Percentiles rank a stretch among this genome's conserved stretches.
Conservation (phyloP, 2,797 vertebrate genomes). For the Orestias chungarensis region DNA sequence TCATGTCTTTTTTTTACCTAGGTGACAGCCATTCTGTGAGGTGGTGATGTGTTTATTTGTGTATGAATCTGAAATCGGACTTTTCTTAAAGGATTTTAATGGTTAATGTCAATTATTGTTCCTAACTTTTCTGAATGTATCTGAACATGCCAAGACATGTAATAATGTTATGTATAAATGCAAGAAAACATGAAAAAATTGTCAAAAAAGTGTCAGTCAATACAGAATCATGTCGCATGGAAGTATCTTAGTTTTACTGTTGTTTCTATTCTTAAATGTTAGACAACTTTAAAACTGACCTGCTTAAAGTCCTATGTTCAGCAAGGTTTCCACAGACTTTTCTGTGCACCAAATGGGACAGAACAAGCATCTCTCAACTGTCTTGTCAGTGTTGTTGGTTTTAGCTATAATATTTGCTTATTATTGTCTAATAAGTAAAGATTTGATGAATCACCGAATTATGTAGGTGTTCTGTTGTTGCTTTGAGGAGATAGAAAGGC, state of each 20-base stretch:
- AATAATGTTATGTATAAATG: not conserved
- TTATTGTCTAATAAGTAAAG: conserved; percentile 1
- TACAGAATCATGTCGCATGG: too few relatives aligned
- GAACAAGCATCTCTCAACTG: not conserved
- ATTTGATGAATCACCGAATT: not conserved
- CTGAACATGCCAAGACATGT: not conserved
- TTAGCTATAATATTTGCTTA: not conserved
- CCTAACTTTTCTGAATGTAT: not conserved
- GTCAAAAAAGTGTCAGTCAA: too few relatives aligned
- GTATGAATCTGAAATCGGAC: not conserved
- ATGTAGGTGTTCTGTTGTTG: conserved; percentile 8
- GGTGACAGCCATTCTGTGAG: not conserved
- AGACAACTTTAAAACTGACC: not conserved
- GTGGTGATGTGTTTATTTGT: not conserved
- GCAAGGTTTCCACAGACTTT: not conserved
- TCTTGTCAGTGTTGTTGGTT: not conserved
- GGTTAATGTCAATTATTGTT: not conserved
- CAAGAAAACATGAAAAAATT: too few relatives aligned
- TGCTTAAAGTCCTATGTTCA: not conserved
- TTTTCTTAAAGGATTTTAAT: not conserved
- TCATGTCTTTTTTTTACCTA: not conserved
- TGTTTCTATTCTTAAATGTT: not conserved
- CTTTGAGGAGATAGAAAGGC: conserved; percentile 25
- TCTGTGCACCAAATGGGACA: not conserved
- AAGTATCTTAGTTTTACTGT: not conserved